These are phyloP conservation scores for Tryphoninae sp. DNA, from an alignment of 2,888 invertebrate species.

Conservation along the genomic window DNA sequence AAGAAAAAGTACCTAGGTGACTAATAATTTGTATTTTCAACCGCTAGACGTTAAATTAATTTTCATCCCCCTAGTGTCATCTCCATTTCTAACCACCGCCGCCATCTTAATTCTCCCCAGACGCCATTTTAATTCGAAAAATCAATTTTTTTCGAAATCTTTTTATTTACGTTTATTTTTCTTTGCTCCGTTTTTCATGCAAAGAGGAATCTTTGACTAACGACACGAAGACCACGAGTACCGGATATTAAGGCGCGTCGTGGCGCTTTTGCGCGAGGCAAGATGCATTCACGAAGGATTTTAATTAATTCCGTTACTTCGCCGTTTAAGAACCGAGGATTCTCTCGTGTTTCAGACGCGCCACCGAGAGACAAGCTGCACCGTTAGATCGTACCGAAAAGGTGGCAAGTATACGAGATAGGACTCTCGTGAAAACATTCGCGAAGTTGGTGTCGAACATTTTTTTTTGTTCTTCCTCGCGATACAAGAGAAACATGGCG, in stretches of 20 bases:
- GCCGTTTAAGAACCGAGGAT: slow-evolving; percentile 42
- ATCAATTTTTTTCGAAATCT: neutral
- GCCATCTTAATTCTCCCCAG: too few relatives aligned
- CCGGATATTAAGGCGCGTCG: slow-evolving; percentile 36
- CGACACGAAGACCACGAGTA: slow-evolving; percentile 22
- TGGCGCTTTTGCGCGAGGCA: slow-evolving; percentile 33
- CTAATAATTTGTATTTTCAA: too few relatives aligned
- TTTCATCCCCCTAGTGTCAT: too few relatives aligned
- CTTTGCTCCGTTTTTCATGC: slow-evolving; percentile 8
- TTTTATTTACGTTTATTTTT: neutral
- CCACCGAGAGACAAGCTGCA: slow-evolving; percentile 37
- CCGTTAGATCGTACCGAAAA: slow-evolving; percentile 58
- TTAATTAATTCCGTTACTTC: slow-evolving; percentile 61
- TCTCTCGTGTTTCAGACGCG: slow-evolving; percentile 47
- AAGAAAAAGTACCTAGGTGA: too few relatives aligned
- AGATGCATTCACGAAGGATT: slow-evolving; percentile 55
- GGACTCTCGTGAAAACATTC: slow-evolving; percentile 39
- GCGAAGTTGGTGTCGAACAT: slow-evolving; percentile 23
- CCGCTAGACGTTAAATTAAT: too few relatives aligned
- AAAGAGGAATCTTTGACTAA: slow-evolving; percentile 23
- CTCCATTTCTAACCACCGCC: too few relatives aligned
- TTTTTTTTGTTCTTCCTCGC: neutral
- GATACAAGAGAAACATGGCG: neutral
- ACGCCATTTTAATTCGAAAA: too few relatives aligned
- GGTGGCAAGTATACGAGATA: slow-evolving; percentile 27